phyloP scores from a whole-genome alignment of 2,888 invertebrate genomes.

The Caradrina clavipalpis region DNA sequence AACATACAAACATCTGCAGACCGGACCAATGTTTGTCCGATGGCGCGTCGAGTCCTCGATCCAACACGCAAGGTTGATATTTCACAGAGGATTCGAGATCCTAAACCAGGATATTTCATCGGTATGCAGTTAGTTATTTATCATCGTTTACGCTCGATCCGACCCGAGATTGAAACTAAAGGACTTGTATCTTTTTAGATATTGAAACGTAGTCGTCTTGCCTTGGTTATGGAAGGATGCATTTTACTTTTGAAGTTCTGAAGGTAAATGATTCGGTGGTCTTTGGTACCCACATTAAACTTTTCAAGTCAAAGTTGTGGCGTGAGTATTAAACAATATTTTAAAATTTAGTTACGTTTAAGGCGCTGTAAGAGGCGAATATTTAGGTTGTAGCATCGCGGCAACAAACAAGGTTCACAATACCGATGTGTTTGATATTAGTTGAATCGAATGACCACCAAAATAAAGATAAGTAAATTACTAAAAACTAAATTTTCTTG shows the following conservation, averaged over 20 bases:
- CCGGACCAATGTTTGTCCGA: slow-evolving; percentile 33
- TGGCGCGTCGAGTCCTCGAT: slow-evolving; percentile 12
- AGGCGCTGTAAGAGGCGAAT: too few species aligned
- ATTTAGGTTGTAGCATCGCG: too few species aligned
- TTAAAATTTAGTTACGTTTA: too few species aligned
- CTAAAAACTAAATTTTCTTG: too few species aligned
- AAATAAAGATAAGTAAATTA: too few species aligned
- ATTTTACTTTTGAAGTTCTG: neutral
- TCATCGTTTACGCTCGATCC: slow-evolving; percentile 41
- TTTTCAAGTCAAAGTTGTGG: too few species aligned
- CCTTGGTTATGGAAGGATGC: too few species aligned
- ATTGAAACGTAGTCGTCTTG: neutral
- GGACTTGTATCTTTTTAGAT: neutral
- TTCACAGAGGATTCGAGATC: slow-evolving; percentile 13
- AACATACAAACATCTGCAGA: slow-evolving; percentile 18
- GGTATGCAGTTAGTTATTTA: slow-evolving; percentile 7
- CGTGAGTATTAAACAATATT: too few species aligned
- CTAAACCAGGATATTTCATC: slow-evolving; percentile 29
- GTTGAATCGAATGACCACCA: too few species aligned
- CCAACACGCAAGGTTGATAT: slow-evolving; percentile 24
- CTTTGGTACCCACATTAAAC: too few species aligned
- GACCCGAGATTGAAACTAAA: slow-evolving; percentile 18
- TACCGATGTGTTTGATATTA: too few species aligned
- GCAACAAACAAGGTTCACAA: too few species aligned
- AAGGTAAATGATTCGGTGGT: neutral